These are phyloP conservation scores for Periphyllus acericola DNA, from an alignment of 2,888 invertebrate genomes.

Conservation along the genomic window DNA sequence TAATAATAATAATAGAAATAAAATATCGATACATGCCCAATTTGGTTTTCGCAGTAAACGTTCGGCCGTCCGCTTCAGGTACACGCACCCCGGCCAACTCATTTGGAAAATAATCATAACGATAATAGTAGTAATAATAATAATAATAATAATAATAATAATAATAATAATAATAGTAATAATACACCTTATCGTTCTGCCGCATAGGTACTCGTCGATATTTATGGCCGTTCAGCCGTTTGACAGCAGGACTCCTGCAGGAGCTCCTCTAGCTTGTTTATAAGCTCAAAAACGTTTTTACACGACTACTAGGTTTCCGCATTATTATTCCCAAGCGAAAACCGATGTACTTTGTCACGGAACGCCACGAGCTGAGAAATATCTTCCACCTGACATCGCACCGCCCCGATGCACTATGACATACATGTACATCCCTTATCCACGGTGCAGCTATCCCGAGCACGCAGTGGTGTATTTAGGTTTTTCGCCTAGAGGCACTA, in stretches of 20 bases:
- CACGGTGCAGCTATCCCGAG: too few relatives aligned
- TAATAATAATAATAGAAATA: too few relatives aligned
- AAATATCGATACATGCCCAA: neutral
- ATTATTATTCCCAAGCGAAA: neutral
- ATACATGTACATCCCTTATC: too few relatives aligned
- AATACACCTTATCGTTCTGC: neutral
- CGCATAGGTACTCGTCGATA: neutral
- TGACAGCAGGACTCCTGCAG: neutral
- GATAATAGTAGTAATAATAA: too few relatives aligned
- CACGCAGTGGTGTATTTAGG: too few relatives aligned
- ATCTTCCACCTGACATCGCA: too few relatives aligned
- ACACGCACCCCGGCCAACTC: neutral
- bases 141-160: too few relatives aligned
- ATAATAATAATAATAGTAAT: too few relatives aligned
- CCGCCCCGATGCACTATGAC: too few relatives aligned
- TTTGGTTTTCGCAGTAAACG: neutral
- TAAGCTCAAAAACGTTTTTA: neutral
- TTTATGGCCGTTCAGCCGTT: neutral
- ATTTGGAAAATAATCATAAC: neutral
- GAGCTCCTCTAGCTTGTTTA: neutral
- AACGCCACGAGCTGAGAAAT: neutral
- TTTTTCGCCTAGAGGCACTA: too few relatives aligned
- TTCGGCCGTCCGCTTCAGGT: neutral
- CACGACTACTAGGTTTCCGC: too few relatives aligned
- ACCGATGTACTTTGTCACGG: neutral